These are phyloP conservation scores for Lycaon pictus DNA, from an alignment of 2,113 vertebrate genomes.

Conservation along the genomic window DNA sequence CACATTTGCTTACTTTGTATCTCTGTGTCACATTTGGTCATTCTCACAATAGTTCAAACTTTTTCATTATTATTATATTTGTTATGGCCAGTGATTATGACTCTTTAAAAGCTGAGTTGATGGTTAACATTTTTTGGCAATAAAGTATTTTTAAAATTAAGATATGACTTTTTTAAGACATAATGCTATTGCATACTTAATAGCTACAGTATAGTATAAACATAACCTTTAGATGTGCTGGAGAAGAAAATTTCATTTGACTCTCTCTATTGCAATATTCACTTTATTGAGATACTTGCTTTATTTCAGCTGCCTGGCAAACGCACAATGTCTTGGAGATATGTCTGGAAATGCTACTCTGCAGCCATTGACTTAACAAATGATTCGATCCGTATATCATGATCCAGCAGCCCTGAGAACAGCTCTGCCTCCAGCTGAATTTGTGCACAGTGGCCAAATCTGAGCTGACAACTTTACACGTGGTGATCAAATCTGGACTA, in stretches of 20 bases:
- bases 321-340: background rate
- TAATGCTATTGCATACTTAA: background rate
- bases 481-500: background rate
- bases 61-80: background rate
- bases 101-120: background rate
- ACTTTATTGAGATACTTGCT: background rate
- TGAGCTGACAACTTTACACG: background rate
- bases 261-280: background rate
- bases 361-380: background rate
- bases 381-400: background rate
- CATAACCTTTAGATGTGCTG: background rate
- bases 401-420: background rate
- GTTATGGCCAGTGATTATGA: background rate
- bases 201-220: background rate
- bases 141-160: background rate
- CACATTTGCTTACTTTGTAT: background rate
- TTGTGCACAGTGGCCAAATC: background rate
- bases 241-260: background rate
- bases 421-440: background rate
- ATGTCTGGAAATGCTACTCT: background rate
- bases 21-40: background rate
- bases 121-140: background rate
- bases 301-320: background rate
- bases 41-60: background rate
- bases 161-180: background rate